Conservation (phyloP, 2,797 vertebrate species). For the Poliocrania exsul region DNA sequence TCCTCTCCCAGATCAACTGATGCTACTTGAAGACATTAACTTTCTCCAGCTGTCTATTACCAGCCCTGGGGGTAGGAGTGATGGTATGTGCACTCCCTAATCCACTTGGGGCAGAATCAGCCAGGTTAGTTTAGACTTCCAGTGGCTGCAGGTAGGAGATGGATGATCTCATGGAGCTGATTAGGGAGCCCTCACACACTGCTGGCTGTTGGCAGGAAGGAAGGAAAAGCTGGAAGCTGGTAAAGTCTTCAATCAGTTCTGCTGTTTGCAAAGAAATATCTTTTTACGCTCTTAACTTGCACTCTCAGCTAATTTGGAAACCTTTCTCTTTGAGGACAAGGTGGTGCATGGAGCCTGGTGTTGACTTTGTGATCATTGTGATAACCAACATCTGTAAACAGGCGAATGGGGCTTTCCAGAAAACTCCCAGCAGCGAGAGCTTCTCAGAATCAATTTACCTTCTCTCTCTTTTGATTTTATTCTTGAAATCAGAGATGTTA, state of each 20-base stretch:
- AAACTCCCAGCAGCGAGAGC: not conserved
- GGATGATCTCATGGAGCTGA: not conserved
- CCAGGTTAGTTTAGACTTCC: not conserved
- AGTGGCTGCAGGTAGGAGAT: not conserved
- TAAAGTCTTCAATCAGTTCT: not conserved
- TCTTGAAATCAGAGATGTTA: not conserved
- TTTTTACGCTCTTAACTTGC: not conserved
- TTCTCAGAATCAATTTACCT: not conserved
- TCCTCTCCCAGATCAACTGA: conserved; percentile 46
- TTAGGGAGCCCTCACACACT: not conserved
- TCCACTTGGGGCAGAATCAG: not conserved
- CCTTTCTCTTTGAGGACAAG: not conserved
- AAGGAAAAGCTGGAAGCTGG: not conserved
- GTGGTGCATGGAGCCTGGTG: not conserved
- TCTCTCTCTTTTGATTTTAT: not conserved
- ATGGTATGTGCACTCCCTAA: not conserved
- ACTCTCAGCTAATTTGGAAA: not conserved
- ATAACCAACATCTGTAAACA: accelerated
- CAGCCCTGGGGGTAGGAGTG: not conserved
- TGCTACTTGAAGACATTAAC: conserved; percentile 32
- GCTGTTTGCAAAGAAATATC: not conserved
- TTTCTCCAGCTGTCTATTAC: conserved; percentile 9
- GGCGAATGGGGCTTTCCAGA: not conserved
- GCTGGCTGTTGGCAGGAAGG: not conserved
- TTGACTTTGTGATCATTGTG: not conserved